Conservation (phyloP, 2,888 invertebrate genomes). For the Cremastinae sp. region DNA sequence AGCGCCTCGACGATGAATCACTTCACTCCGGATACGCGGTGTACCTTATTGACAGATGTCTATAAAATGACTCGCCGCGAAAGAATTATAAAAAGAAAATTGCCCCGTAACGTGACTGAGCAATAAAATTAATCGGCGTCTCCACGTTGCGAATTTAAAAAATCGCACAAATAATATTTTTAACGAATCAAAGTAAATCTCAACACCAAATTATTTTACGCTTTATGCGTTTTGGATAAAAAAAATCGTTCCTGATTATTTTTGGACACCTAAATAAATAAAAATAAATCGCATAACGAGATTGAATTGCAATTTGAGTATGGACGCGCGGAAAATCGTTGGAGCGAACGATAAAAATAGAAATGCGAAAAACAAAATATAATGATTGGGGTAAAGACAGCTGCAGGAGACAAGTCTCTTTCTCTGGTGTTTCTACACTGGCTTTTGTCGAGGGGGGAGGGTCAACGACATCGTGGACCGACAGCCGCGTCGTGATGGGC, state of each 20-base stretch:
- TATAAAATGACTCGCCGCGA: constrained; percentile 18
- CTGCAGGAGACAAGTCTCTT: constrained; percentile 41
- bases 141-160: neutral
- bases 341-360: neutral
- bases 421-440: constrained; percentile 44
- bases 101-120: constrained; percentile 25
- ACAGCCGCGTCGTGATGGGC: constrained; percentile 45
- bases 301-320: neutral
- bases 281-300: neutral
- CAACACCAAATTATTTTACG: neutral
- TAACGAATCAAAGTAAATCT: neutral
- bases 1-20: constrained; percentile 60
- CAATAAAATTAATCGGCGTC: constrained; percentile 24
- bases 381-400: constrained; percentile 49
- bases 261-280: too few relatives aligned
- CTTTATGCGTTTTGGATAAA: too few relatives aligned
- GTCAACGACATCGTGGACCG: constrained; percentile 49
- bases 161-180: neutral
- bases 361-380: constrained; percentile 25
- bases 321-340: neutral
- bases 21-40: constrained; percentile 37
- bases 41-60: constrained; percentile 38
- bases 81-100: constrained; percentile 17
- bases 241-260: too few relatives aligned
- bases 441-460: constrained; percentile 57